Percentiles rank a stretch among this genome's conserved stretches.
phyloP scores from a whole-genome alignment of 2,888 invertebrate species.

The Eubasilissa splendida region DNA sequence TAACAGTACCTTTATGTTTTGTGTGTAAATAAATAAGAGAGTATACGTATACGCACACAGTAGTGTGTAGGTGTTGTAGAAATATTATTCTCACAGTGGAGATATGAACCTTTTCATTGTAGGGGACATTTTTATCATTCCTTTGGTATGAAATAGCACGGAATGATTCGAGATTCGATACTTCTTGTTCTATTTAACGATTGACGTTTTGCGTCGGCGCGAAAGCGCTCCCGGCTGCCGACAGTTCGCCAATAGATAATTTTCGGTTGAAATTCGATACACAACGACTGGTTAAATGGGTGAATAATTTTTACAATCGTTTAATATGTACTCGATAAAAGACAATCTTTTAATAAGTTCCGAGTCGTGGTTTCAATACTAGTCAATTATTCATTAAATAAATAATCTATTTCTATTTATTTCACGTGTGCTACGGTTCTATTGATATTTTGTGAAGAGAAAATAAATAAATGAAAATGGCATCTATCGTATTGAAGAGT shows the following conservation, averaged over 20 bases:
- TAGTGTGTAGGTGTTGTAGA: no score
- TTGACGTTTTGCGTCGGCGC: slow-evolving; percentile 48
- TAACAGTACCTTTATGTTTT: no score
- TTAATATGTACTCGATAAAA: slow-evolving; percentile 37
- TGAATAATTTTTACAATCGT: slow-evolving; percentile 9
- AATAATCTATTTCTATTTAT: background rate
- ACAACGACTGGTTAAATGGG: slow-evolving; percentile 23
- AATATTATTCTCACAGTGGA: background rate
- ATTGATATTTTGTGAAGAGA: slow-evolving; percentile 35
- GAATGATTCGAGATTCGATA: slow-evolving; percentile 1
- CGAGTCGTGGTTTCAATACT: background rate
- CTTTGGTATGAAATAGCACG: background rate
- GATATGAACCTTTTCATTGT: slow-evolving; percentile 12
- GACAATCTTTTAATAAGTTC: slow-evolving; percentile 1
- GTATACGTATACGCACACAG: no score
- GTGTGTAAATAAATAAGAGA: no score
- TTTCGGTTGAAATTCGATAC: slow-evolving; percentile 40
- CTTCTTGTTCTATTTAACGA: slow-evolving; percentile 38
- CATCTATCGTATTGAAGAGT: slow-evolving; percentile 89
- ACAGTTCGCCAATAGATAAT: slow-evolving; percentile 25
- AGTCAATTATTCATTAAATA: background rate
- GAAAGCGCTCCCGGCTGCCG: slow-evolving; percentile 24
- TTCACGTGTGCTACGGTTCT: slow-evolving; percentile 19
- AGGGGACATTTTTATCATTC: background rate
- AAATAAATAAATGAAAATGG: slow-evolving; percentile 64